A percentile compares a stretch with the other conserved stretches of the same genome.
phyloP scores from a whole-genome alignment of 2,888 invertebrate genomes.

The Neria commutata region DNA sequence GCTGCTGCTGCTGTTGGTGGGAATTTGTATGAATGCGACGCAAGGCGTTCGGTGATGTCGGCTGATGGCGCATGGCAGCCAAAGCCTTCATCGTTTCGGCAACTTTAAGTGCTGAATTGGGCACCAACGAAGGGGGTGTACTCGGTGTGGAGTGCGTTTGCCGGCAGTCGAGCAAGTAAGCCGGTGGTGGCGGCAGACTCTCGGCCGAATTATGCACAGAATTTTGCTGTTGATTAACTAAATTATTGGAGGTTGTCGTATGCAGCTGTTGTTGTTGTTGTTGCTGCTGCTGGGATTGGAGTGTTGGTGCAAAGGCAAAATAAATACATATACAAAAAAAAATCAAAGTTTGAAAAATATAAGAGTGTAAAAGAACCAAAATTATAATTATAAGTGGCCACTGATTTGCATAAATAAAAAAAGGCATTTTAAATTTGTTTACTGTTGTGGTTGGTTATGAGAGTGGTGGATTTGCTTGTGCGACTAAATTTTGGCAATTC shows the following conservation, averaged over 20 bases:
- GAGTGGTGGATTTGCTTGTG: too few relatives aligned
- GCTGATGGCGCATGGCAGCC: constrained; percentile 84
- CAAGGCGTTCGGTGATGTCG: constrained; percentile 80
- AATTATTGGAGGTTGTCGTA: constrained; percentile 32
- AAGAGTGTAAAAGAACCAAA: constrained; percentile 19
- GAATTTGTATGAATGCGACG: constrained; percentile 63
- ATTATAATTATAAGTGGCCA: constrained; percentile 37
- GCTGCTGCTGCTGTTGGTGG: constrained; percentile 35
- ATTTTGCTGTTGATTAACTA: constrained; percentile 42
- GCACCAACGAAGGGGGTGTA: constrained; percentile 42
- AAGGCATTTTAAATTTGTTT: too few relatives aligned
- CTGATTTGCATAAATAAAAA: too few relatives aligned
- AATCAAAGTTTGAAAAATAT: too few relatives aligned
- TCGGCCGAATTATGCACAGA: constrained; percentile 55
- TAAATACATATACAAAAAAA: constrained; percentile 8
- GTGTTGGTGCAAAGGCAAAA: constrained; percentile 14
- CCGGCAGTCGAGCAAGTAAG: constrained; percentile 55
- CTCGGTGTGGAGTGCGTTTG: constrained; percentile 28
- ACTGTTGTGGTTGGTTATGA: too few relatives aligned
- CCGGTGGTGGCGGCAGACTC: constrained; percentile 61
- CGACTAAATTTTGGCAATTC: too few relatives aligned
- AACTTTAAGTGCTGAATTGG: constrained; percentile 67
- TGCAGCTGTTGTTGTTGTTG: constrained; percentile 16
- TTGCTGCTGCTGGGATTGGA: constrained; percentile 21
- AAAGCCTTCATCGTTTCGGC: constrained; percentile 87